Conservation (phyloP, 2,888 invertebrate species). For the Plagiodera versicolora region DNA sequence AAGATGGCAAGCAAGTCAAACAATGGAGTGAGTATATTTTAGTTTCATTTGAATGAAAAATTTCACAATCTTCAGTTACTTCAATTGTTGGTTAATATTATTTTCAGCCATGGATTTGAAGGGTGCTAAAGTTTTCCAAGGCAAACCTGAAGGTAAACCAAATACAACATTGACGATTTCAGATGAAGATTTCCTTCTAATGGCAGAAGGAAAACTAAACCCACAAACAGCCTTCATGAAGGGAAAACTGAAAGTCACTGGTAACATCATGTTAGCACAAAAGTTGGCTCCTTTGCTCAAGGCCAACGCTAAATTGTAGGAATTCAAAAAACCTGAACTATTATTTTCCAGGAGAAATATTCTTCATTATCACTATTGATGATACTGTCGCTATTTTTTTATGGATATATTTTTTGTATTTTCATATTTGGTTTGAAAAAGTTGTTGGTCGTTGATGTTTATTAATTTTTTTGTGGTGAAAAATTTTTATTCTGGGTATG, state of each 20-base stretch:
- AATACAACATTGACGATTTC: constrained; percentile 84
- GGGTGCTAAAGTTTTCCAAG: constrained; percentile 73
- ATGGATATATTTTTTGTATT: neutral
- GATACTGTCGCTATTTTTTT: neutral
- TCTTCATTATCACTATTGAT: neutral
- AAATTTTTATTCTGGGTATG: neutral
- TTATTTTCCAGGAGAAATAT: neutral
- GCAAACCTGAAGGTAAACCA: constrained; percentile 72
- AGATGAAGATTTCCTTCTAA: constrained; percentile 81
- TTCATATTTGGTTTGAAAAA: neutral
- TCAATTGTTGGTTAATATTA: no score
- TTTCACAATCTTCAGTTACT: no score
- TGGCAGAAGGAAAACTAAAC: constrained; percentile 77
- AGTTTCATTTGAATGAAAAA: no score
- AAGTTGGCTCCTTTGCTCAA: constrained; percentile 82
- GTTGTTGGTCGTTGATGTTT: no score
- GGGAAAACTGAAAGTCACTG: constrained; percentile 87
- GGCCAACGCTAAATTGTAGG: constrained; percentile 73
- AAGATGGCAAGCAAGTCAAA: constrained; percentile 75
- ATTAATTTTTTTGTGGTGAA: neutral
- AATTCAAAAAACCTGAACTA: neutral
- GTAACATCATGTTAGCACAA: constrained; percentile 91
- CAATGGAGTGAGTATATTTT: constrained; percentile 82
- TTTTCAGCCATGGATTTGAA: constrained; percentile 83
- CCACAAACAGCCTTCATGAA: constrained; percentile 89